Percentiles rank a stretch among this genome's conserved stretches.
phyloP scores from a whole-genome alignment of 2,888 invertebrate species.

The Drosophila quinaria region DNA sequence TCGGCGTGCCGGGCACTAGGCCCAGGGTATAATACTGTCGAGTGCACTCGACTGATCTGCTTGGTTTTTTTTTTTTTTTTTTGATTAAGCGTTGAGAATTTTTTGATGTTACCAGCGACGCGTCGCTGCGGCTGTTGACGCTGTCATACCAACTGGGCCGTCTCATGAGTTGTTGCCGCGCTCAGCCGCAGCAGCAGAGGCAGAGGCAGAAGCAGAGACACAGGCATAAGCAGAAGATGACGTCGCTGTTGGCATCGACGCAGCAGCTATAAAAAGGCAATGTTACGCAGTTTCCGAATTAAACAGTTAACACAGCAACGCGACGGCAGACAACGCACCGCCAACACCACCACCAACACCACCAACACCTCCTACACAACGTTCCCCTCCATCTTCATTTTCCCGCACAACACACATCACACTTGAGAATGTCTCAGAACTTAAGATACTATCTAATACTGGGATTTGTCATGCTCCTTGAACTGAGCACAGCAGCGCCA shows the following conservation, averaged over 20 bases:
- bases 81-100: slow-evolving; percentile 76
- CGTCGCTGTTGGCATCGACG: slow-evolving; percentile 30
- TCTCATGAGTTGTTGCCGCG: slow-evolving; percentile 23
- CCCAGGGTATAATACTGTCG: too few relatives aligned
- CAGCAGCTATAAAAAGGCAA: slow-evolving; percentile 76
- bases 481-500: slow-evolving; percentile 44
- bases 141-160: slow-evolving; percentile 52
- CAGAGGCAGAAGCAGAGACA: slow-evolving; percentile 22
- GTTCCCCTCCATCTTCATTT: neutral
- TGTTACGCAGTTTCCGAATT: slow-evolving; percentile 76
- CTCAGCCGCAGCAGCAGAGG: slow-evolving; percentile 24
- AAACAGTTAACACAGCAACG: slow-evolving; percentile 73
- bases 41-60: too few relatives aligned
- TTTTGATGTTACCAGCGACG: slow-evolving; percentile 63
- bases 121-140: slow-evolving; percentile 12
- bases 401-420: neutral
- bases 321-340: slow-evolving; percentile 58
- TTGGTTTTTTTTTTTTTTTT: slow-evolving; percentile 39
- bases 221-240: slow-evolving; percentile 12
- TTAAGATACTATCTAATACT: slow-evolving; percentile 8
- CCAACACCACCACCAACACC: slow-evolving; percentile 24
- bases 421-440: slow-evolving; percentile 28
- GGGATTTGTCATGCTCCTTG: slow-evolving; percentile 12
- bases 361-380: neutral
- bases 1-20: too few relatives aligned